Evolutionary conservation across 2,797 vertebrate genomes (phyloP).

Genomic region (Notamacropus eugenii): DNA sequence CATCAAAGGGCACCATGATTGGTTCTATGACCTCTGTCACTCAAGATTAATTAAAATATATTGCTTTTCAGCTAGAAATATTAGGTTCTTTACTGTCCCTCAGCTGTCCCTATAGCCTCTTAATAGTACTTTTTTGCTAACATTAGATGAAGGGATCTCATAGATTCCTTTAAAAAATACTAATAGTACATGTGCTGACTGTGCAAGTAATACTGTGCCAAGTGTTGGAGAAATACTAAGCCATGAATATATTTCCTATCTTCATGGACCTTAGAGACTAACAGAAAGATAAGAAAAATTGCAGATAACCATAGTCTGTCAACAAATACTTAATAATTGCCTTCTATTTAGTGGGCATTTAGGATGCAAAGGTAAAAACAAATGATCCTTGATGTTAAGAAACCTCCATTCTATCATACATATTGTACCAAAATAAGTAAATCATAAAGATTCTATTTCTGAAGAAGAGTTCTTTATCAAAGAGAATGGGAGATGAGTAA

Average conservation of each 20-base stretch:
- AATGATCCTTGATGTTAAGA: neutral
- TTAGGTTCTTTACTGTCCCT: neutral
- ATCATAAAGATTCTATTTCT: neutral
- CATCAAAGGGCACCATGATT: neutral
- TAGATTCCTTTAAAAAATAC: no score
- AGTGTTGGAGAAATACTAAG: neutral
- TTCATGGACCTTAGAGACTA: neutral
- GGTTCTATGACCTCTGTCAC: neutral
- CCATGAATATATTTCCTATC: neutral
- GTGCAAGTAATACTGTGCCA: neutral
- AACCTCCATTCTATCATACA: neutral
- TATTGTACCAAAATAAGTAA: neutral
- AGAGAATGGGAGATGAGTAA: neutral
- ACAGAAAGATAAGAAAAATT: neutral
- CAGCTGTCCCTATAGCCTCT: neutral
- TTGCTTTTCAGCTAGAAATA: neutral
- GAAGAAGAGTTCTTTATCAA: neutral
- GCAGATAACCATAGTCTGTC: neutral
- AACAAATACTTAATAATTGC: neutral
- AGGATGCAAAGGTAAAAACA: neutral
- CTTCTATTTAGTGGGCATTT: neutral
- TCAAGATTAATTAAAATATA: neutral
- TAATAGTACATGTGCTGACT: neutral
- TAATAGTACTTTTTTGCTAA: neutral
- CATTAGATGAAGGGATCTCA: neutral